Evolutionary conservation across 2,888 invertebrate species (phyloP).

Genomic region (Acanthosepion pharaonis): DNA sequence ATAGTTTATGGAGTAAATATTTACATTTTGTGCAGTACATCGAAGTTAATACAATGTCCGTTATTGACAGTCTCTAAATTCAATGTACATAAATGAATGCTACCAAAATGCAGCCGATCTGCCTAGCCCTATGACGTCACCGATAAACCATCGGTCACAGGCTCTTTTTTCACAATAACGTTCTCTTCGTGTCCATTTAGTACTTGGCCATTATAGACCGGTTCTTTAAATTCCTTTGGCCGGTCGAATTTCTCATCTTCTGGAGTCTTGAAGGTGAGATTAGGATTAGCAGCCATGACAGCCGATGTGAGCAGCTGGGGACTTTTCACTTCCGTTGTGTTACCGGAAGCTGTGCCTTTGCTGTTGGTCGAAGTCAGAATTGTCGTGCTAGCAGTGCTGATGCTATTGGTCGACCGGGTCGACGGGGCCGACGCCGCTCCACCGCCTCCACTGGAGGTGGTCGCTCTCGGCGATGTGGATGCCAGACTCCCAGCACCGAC

Average conservation of each 20-base stretch:
- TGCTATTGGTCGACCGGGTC: neutral
- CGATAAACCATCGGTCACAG: constrained; percentile 36
- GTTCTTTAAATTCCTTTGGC: constrained; percentile 43
- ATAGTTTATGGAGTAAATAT: constrained; percentile 41
- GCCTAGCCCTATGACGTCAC: constrained; percentile 47
- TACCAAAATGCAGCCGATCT: neutral
- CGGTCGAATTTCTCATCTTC: constrained; percentile 38
- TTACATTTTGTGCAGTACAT: constrained; percentile 45
- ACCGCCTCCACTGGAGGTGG: neutral
- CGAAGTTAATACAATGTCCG: constrained; percentile 25
- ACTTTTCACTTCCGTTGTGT: neutral
- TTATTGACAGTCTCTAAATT: constrained; percentile 18
- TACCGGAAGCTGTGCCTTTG: neutral
- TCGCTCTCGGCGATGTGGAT: constrained; percentile 14
- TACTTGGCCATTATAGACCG: constrained; percentile 43
- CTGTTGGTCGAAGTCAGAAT: neutral
- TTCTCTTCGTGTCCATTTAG: constrained; percentile 41
- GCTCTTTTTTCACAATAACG: constrained; percentile 44
- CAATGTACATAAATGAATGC: neutral
- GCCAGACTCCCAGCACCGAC: neutral
- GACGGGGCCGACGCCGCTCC: neutral
- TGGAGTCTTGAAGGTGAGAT: constrained; percentile 36
- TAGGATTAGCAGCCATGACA: neutral
- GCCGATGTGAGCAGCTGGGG: neutral
- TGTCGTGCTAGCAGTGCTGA: neutral